Percentiles rank a stretch among this genome's conserved stretches.
Evolutionary conservation across 1,140 invertebrate species (phyloP).

Genomic region (Neodiprion fabricii): DNA sequence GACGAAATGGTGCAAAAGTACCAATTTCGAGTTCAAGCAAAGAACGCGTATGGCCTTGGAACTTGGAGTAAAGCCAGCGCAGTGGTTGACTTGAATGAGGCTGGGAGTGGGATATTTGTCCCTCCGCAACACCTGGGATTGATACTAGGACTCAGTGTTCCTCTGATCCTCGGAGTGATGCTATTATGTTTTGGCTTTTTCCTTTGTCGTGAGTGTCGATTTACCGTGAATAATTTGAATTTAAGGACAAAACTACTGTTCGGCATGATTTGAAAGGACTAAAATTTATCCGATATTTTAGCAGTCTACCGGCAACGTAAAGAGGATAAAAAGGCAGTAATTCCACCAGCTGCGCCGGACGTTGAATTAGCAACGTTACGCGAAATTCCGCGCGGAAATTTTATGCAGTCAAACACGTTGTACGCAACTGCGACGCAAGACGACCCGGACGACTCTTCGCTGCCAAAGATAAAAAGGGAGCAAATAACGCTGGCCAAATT

Average conservation of each 20-base stretch:
- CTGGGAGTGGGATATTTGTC: slow-evolving; percentile 65
- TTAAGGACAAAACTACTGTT: no score
- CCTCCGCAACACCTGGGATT: slow-evolving; percentile 65
- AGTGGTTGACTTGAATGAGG: slow-evolving; percentile 64
- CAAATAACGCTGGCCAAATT: slow-evolving; percentile 87
- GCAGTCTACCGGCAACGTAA: slow-evolving; percentile 61
- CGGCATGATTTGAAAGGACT: not conserved
- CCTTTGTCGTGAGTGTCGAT: slow-evolving; percentile 51
- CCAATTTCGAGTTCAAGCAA: slow-evolving; percentile 79
- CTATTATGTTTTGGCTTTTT: slow-evolving; percentile 52
- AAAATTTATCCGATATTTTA: slow-evolving; percentile 38
- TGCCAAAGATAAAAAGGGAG: slow-evolving; percentile 85
- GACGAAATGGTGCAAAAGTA: slow-evolving; percentile 70
- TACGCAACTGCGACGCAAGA: slow-evolving; percentile 74
- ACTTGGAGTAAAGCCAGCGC: slow-evolving; percentile 73
- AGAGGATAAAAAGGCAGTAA: slow-evolving; percentile 66
- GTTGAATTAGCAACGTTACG: slow-evolving; percentile 87
- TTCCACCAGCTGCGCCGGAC: slow-evolving; percentile 69
- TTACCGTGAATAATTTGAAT: not conserved
- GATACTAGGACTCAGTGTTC: slow-evolving; percentile 66
- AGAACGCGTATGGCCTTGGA: slow-evolving; percentile 79
- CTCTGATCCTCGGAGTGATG: slow-evolving; percentile 57
- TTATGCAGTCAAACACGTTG: slow-evolving; percentile 82
- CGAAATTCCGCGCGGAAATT: slow-evolving; percentile 78
- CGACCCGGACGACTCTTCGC: slow-evolving; percentile 65